Evolutionary conservation across 30 jellyfish, hydroid and myxozoan species (phyloP), one percentile per base, ranked within the genome.

Genomic region (Nemopilema nomurai): DNA sequence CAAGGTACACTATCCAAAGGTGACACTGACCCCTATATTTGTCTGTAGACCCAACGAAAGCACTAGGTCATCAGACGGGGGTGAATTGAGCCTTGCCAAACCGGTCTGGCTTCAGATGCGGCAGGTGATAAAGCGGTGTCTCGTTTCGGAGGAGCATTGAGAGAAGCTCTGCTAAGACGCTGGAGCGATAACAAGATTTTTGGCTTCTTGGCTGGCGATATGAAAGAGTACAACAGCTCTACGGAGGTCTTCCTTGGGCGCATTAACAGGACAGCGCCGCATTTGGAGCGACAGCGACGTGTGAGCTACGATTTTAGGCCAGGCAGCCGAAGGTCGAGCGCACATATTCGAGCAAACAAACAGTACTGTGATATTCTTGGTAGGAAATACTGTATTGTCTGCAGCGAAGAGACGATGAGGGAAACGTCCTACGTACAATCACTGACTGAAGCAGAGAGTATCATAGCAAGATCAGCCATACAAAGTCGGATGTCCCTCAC

Each of bases 391-490:
- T 73, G 83, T 33, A 66, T 19, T 17, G 24, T 26, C 26, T 73
- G 83, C n/a, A 22, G 83, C 51, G 83, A 73, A 73, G 83, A 73
- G 49, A 33, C 41, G 19, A 16, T 73, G 49, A n/a, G 83, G 23
- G 70, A 73, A 33, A 73, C 83, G 1, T 23, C 70, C 23, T 73
- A 30, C 0, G 69, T 73, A 0, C 49, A 24, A 32, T 73, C 83
- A 1, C 18, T 73, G 70, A 31, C 83, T 31, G 69, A 33, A 18
- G 83, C 83, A 18, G 83, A 73, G 21, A 18, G 24, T 23, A 22
- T 25, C 68, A 73, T 73, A 9, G 16, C 83, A 22, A 73, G 49
- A 33, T 33, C 49, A 13, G 33, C 69, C 1, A 16, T 49, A 18
- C 69, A 32, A 20, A 32, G 41, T 23, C 25, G 83, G 27, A 41